Percentiles rank a stretch among this genome's conserved stretches.
Evolutionary conservation across 2,888 invertebrate genomes (phyloP).

Genomic region (Trissonchulus latispiculum): DNA sequence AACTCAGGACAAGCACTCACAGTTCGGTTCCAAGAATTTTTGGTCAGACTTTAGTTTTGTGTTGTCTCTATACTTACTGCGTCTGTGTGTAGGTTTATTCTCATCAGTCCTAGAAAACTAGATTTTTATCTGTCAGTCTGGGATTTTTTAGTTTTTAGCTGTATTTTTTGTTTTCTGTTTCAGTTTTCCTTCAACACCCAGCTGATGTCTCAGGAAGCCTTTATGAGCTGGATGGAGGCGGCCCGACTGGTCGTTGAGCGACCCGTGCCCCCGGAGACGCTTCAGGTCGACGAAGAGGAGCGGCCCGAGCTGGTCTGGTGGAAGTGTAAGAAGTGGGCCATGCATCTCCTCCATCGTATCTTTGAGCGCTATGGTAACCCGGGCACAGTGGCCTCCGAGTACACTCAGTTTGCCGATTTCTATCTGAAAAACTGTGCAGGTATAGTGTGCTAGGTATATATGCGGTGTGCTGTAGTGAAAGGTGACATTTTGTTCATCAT

Average conservation of each 20-base stretch:
- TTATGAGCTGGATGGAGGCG: conserved; percentile 95
- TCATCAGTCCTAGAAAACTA: background rate
- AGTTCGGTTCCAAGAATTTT: no score
- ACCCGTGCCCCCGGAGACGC: conserved; percentile 60
- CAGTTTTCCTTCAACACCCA: conserved; percentile 45
- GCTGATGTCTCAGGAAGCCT: conserved; percentile 72
- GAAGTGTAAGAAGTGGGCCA: conserved; percentile 98
- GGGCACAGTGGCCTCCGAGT: conserved; percentile 78
- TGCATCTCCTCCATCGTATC: conserved; percentile 78
- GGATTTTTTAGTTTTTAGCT: background rate
- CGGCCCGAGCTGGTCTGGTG: conserved; percentile 84
- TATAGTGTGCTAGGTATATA: no score
- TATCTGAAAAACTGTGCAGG: conserved; percentile 78
- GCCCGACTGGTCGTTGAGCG: conserved; percentile 68
- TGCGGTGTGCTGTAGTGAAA: no score
- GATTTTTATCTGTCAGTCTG: background rate
- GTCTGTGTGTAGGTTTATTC: no score
- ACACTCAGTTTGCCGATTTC: conserved; percentile 85
- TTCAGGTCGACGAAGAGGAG: conserved; percentile 63
- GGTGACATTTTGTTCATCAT: no score
- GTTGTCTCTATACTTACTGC: no score
- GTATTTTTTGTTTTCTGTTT: no score
- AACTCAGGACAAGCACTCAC: no score
- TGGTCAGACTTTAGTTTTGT: no score
- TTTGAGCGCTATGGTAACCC: conserved; percentile 98